Conservation (phyloP, 37 sponge, comb jelly and placozoan species). For the Haliclona indistincta region DNA sequence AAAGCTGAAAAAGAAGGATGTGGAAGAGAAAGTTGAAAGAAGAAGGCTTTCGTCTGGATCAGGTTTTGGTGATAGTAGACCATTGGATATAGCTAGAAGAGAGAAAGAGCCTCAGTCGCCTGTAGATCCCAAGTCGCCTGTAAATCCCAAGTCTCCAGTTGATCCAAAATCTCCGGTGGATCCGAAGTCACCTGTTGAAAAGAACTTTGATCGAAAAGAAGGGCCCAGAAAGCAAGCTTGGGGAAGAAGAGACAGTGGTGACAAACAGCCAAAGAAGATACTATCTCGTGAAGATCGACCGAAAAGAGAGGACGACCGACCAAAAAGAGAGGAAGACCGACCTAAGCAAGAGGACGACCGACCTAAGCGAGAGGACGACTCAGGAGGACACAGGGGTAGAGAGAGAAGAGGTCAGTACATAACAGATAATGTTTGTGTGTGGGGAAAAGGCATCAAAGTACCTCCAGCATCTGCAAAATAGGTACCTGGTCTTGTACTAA, state of each 20-base stretch:
- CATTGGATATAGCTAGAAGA: constrained; percentile 68
- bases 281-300: too few species aligned
- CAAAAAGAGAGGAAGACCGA: not conserved
- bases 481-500: too few species aligned
- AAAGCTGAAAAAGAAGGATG: constrained; percentile 37
- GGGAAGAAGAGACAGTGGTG: not conserved
- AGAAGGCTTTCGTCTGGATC: constrained; percentile 10
- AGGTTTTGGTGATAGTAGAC: constrained; percentile 82
- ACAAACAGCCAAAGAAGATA: constrained; percentile 5
- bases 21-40: not conserved
- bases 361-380: not conserved
- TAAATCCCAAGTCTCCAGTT: too few species aligned
- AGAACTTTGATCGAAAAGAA: not conserved
- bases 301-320: too few species aligned
- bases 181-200: too few species aligned
- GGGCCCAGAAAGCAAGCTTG: not conserved
- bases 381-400: not conserved
- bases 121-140: too few species aligned
- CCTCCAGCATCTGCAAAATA: too few species aligned
- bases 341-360: not conserved
- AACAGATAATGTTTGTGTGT: not conserved
- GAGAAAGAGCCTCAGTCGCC: too few species aligned
- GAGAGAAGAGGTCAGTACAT: not conserved
- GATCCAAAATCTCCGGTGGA: too few species aligned
- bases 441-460: too few species aligned